Evolutionary conservation across 2,888 invertebrate genomes (phyloP).

Genomic region (Coleophora deauratella): DNA sequence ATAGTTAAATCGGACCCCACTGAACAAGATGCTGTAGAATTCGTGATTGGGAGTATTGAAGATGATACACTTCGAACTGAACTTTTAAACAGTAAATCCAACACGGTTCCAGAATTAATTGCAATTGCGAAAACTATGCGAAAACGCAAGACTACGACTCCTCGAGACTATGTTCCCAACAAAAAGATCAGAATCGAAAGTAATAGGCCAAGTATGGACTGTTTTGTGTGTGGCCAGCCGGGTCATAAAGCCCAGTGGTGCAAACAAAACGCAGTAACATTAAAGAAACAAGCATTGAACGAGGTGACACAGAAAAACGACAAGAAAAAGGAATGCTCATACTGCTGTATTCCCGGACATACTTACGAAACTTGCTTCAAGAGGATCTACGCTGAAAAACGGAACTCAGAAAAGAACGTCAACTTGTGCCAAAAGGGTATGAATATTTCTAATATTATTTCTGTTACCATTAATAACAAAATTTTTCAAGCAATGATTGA

Average conservation of each 20-base stretch:
- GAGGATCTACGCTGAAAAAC: no score
- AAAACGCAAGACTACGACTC: not conserved
- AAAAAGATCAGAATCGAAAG: not conserved
- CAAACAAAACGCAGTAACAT: not conserved
- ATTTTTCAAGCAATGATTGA: no score
- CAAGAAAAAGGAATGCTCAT: no score
- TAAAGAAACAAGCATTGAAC: no score
- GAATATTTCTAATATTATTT: no score
- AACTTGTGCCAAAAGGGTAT: no score
- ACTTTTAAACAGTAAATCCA: conserved; percentile 1
- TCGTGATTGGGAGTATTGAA: conserved; percentile 4
- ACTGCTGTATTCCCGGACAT: no score
- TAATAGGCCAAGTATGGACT: not conserved
- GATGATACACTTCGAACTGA: conserved; percentile 2
- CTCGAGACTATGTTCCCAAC: not conserved
- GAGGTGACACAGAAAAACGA: no score
- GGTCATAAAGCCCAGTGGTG: conserved; percentile 4
- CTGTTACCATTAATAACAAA: no score
- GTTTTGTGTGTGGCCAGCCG: conserved; percentile 3
- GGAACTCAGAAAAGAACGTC: no score
- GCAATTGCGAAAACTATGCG: conserved; percentile 1
- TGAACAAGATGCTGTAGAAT: conserved; percentile 7
- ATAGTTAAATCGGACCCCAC: conserved; percentile 10
- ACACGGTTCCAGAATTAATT: conserved; percentile 3
- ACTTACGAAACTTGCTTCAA: no score